Evolutionary conservation across 2,888 invertebrate genomes (phyloP).

Genomic region (Himalopsyche japonica): DNA sequence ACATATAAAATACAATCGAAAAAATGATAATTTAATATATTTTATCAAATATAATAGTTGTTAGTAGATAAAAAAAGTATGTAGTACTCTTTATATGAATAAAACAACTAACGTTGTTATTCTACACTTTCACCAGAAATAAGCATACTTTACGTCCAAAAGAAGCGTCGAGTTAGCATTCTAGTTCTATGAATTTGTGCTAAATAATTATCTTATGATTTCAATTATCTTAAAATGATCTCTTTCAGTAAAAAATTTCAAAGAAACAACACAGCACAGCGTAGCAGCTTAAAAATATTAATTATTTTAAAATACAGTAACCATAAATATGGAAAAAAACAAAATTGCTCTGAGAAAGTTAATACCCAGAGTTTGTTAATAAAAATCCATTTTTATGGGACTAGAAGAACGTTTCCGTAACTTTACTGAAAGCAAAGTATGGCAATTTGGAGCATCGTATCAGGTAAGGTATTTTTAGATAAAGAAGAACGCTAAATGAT

Average conservation of each 20-base stretch:
- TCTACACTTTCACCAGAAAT: too few species aligned
- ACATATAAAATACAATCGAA: too few species aligned
- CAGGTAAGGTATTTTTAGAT: neutral
- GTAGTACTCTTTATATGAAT: too few species aligned
- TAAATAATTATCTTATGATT: neutral
- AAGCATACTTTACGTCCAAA: too few species aligned
- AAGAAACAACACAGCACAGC: neutral
- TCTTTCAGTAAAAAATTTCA: neutral
- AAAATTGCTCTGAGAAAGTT: constrained; percentile 4
- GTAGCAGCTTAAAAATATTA: neutral
- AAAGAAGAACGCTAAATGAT: neutral
- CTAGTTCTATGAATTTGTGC: neutral
- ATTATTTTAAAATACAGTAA: neutral
- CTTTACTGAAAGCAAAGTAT: neutral
- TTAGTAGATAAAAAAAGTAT: too few species aligned
- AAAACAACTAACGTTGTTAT: too few species aligned
- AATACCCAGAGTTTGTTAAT: constrained; percentile 4
- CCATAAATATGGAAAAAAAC: neutral
- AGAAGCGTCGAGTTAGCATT: too few species aligned
- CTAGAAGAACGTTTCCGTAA: neutral
- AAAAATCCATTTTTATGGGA: constrained; percentile 8
- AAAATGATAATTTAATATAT: too few species aligned
- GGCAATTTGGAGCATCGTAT: neutral
- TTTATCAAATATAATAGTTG: too few species aligned
- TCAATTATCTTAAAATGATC: neutral